Base-by-base conservation (phyloP, 2,888 invertebrate genomes). In the Dasypolia templi region DNA sequence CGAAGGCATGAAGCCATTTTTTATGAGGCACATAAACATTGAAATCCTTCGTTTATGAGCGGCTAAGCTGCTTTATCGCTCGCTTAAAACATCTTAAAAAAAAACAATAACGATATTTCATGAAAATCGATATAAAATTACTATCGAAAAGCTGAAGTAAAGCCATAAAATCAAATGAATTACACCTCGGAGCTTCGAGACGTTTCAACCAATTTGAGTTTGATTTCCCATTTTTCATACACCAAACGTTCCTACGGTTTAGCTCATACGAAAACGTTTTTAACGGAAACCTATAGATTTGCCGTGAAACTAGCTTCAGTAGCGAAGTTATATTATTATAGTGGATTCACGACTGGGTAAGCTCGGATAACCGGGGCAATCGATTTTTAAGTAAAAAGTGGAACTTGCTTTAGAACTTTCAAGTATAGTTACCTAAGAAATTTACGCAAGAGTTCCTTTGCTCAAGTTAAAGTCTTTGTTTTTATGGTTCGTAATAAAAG, bases 301-400 rank as follows among this genome's bases (percentile, higher is more conserved):
- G 84, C 82, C 72, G 80, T 79, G 81, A 82, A 89, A 88, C 85
- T 87, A 85, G 84, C 80, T 86, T 76, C 79, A 79, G 76, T 82
- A 71, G 82, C 83, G 77, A 75, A 82, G 85, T 85, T 89, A 88
- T 90, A 89, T 88, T 91, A 90, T 89, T 88, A 88, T 88, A 86
- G 85, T 80, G 78, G 82, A 82, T 86, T 86, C 86, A 77, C 86
- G 90, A 85, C 89, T 91, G 91, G 87, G 84, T 86, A 89, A 88
- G 86, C 89, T 70, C 58, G 84, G 90, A 91, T 91, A 91, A 86
- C 87, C 81, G 87, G 69, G 78, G 73, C 89, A 86, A 90, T 89
- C 87, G 88, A 88, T 88, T 88, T 88, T 88, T 79, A 87, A 86
- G 75, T 85, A 88, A 89, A 90, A 89, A 87, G 82, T 83, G 77